These are phyloP conservation scores for Leistus spinibarbis DNA, from an alignment of 2,888 invertebrate species.

Conservation along the genomic window DNA sequence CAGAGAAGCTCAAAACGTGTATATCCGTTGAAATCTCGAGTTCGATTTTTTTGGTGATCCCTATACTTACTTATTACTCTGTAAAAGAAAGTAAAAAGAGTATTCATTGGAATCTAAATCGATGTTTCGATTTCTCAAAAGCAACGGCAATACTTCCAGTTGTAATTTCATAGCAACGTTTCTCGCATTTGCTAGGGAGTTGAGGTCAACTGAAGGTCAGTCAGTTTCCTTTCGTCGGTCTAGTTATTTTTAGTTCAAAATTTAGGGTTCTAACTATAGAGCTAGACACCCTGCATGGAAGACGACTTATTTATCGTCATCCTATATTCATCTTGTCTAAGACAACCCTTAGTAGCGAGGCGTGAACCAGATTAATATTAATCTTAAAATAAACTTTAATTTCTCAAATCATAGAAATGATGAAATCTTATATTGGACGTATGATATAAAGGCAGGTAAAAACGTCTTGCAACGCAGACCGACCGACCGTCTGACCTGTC, in stretches of 20 bases:
- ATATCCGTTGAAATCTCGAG: too few relatives aligned
- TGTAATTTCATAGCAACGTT: too few relatives aligned
- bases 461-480: neutral
- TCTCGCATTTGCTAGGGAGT: too few relatives aligned
- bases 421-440: neutral
- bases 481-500: constrained; percentile 33
- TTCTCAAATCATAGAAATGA: neutral
- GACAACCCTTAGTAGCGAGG: neutral
- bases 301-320: constrained; percentile 21
- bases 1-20: too few relatives aligned
- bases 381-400: neutral
- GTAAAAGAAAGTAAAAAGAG: too few relatives aligned
- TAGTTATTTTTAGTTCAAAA: constrained; percentile 21
- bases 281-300: constrained; percentile 23
- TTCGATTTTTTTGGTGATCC: too few relatives aligned
- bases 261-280: constrained; percentile 31
- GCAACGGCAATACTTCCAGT: too few relatives aligned
- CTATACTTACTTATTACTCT: too few relatives aligned
- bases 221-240: constrained; percentile 23
- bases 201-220: constrained; percentile 30
- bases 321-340: neutral
- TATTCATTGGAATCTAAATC: too few relatives aligned
- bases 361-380: neutral
- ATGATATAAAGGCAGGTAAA: neutral
- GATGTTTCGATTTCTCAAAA: too few relatives aligned